A percentile compares a stretch with the other conserved stretches of the same genome.
Evolutionary conservation across 1,140 invertebrate genomes (phyloP).

Genomic region (Scylla paramamosain): DNA sequence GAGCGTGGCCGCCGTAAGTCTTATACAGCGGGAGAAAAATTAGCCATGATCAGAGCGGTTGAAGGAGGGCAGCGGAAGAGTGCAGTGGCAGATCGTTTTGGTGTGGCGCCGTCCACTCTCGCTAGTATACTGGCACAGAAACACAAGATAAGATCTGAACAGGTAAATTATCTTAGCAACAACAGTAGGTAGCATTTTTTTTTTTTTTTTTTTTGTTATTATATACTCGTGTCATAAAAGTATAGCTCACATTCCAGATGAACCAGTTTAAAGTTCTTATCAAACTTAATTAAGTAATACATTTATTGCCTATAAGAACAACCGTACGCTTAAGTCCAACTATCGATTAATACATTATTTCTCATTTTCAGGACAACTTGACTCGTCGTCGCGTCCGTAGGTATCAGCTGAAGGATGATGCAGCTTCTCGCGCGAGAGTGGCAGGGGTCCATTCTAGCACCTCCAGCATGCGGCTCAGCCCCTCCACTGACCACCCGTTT

Average conservation of each 20-base stretch:
- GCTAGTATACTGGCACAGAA: conserved; percentile 77
- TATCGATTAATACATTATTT: background rate
- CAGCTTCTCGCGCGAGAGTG: background rate
- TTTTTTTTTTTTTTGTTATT: too few species aligned
- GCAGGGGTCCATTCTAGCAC: background rate
- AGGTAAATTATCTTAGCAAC: conserved; percentile 64
- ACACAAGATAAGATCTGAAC: conserved; percentile 75
- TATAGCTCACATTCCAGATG: too few species aligned
- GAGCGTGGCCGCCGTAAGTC: conserved; percentile 69
- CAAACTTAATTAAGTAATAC: too few species aligned
- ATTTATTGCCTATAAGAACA: too few species aligned
- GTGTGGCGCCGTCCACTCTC: conserved; percentile 77
- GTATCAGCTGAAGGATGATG: conserved; percentile 31
- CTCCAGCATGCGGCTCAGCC: background rate
- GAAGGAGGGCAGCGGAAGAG: conserved; percentile 76
- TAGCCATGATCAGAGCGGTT: conserved; percentile 77
- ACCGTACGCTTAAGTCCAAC: too few species aligned
- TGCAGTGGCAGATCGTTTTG: conserved; percentile 74
- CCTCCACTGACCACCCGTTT: conserved; percentile 44
- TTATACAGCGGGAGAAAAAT: conserved; percentile 72
- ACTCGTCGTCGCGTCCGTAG: conserved; percentile 62
- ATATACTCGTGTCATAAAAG: too few species aligned
- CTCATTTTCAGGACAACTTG: conserved; percentile 60
- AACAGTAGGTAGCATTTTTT: background rate
- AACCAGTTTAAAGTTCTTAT: too few species aligned